Evolutionary conservation across 2,113 vertebrate species (phyloP).

Genomic region (Sapayoa aenigma): DNA sequence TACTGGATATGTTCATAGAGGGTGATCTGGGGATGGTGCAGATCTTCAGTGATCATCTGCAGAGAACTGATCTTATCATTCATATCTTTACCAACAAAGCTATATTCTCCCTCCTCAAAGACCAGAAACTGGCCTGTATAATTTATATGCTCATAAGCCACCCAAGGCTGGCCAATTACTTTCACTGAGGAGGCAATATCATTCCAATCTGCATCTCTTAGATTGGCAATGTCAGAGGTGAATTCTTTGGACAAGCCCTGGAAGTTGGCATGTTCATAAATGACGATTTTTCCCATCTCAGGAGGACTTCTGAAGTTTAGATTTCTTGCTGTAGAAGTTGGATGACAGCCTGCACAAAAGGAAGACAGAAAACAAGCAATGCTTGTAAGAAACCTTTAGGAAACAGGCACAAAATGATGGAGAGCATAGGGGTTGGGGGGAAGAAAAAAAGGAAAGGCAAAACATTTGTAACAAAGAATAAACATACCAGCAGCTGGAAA

Average conservation of each 20-base stretch:
- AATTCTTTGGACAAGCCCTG: constrained; percentile 6
- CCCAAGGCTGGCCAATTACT: not conserved
- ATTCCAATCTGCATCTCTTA: not conserved
- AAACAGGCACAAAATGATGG: not conserved
- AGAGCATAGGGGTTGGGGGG: fast-evolving
- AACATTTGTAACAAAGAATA: not conserved
- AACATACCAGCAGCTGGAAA: not conserved
- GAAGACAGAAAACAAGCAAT: not conserved
- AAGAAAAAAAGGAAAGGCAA: not conserved
- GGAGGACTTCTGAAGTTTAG: not conserved
- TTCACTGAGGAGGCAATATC: not conserved
- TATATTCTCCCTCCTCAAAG: constrained; percentile 13
- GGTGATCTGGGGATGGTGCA: not conserved
- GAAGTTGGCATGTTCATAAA: constrained; percentile 4
- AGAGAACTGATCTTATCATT: constrained; percentile 29
- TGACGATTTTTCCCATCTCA: constrained; percentile 23
- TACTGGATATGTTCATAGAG: not conserved
- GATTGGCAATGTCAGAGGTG: not conserved
- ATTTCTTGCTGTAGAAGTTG: not conserved
- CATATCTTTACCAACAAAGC: not conserved
- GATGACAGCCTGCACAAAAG: not conserved
- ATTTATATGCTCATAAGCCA: not conserved
- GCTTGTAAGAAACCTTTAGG: not conserved
- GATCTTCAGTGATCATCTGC: not conserved
- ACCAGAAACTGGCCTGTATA: not conserved